phyloP scores from a whole-genome alignment of 2,113 vertebrate genomes.

The Macroglossus sobrinus region DNA sequence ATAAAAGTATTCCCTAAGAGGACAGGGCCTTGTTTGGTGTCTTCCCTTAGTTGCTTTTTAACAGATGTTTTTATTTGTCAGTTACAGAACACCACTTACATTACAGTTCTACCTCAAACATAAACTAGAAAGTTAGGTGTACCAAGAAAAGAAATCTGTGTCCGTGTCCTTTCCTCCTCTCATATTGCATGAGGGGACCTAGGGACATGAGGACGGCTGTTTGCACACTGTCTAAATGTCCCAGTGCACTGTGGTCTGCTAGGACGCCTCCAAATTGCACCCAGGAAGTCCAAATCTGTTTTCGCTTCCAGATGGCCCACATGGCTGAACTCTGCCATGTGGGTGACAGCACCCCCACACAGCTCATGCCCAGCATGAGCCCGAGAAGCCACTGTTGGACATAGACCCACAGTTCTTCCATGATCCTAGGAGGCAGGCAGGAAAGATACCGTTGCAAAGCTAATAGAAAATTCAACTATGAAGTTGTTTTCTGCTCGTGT shows the following conservation, averaged over 20 bases:
- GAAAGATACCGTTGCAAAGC: background rate
- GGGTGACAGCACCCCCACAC: background rate
- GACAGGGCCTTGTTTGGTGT: background rate
- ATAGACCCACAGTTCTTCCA: background rate
- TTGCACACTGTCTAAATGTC: background rate
- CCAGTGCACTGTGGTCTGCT: background rate
- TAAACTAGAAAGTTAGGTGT: slow-evolving; percentile 18
- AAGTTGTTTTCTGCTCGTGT: background rate
- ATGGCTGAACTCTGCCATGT: background rate
- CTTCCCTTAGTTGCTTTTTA: background rate
- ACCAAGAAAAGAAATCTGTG: slow-evolving; percentile 4
- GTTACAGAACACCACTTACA: background rate
- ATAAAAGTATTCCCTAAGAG: background rate
- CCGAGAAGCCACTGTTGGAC: background rate
- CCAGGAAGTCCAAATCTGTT: background rate
- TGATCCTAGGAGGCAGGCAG: background rate
- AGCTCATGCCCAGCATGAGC: background rate
- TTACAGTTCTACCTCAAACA: background rate
- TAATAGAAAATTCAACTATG: background rate
- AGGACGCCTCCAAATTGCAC: background rate
- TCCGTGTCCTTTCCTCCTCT: background rate
- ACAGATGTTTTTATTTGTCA: background rate
- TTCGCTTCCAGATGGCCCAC: background rate
- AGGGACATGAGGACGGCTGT: background rate
- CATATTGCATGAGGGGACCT: background rate